Evolutionary conservation across 2,888 invertebrate genomes (phyloP).

Genomic region (Parnassius smintheus): DNA sequence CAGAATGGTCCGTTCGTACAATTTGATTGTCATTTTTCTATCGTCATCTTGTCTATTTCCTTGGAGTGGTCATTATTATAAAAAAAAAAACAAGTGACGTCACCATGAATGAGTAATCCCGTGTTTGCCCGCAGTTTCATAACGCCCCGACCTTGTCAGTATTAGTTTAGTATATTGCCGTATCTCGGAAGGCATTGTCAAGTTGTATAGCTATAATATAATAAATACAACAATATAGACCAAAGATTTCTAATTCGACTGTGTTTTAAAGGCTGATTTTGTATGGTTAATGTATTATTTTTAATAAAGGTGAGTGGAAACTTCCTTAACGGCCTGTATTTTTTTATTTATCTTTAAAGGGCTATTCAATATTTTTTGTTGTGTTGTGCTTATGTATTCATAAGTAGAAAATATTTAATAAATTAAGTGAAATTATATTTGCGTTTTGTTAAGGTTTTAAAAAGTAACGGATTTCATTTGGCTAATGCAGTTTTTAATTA

Average conservation of each 20-base stretch:
- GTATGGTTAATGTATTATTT: neutral
- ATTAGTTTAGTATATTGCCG: neutral
- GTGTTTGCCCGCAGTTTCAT: conserved; percentile 4
- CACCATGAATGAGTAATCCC: conserved; percentile 17
- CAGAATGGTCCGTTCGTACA: neutral
- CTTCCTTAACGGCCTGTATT: neutral
- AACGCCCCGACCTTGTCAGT: neutral
- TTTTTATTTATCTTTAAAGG: neutral
- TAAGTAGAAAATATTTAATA: too few relatives aligned
- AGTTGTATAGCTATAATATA: neutral
- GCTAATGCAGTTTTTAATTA: too few relatives aligned
- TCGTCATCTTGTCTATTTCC: conserved; percentile 6
- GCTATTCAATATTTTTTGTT: neutral
- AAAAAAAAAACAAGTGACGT: conserved; percentile 27
- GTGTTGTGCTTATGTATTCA: too few relatives aligned
- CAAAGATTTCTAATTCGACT: conserved; percentile 16
- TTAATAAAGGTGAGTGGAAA: conserved; percentile 12
- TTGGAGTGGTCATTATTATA: conserved; percentile 20
- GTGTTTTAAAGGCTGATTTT: conserved; percentile 19
- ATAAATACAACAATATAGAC: neutral
- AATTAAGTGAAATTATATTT: neutral
- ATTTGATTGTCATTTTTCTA: neutral
- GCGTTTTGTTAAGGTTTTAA: neutral
- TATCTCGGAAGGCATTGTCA: neutral
- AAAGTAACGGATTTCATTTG: too few relatives aligned